Conservation (phyloP, 2,113 vertebrate genomes). For the Etheostoma spectabile region DNA sequence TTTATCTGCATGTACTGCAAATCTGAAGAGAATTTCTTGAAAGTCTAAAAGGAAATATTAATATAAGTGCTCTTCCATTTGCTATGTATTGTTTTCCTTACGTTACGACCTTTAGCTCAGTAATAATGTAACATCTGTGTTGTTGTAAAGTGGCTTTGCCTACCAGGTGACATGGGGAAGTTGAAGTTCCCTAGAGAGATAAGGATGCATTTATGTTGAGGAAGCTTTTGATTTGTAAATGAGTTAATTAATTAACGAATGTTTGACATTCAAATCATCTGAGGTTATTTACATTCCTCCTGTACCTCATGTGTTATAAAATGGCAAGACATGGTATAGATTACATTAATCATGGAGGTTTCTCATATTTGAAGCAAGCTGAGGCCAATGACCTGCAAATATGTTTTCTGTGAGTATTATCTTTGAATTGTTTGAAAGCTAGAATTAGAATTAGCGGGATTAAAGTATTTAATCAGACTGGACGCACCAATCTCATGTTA, state of each 20-base stretch:
- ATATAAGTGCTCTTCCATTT: too few species aligned
- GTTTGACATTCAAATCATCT: not conserved
- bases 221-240: too few species aligned
- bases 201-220: not conserved
- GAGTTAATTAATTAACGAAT: not conserved
- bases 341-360: not conserved
- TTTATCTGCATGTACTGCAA: too few species aligned
- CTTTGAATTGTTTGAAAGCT: not conserved
- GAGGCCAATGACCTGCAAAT: not conserved
- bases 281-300: not conserved
- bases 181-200: not conserved
- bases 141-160: not conserved
- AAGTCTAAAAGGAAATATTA: too few species aligned
- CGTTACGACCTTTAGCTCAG: not conserved
- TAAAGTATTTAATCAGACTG: not conserved
- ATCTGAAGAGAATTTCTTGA: too few species aligned
- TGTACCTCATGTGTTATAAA: accelerated
- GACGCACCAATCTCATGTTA: too few species aligned
- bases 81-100: too few species aligned
- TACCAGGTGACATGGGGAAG: not conserved
- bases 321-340: not conserved
- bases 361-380: not conserved
- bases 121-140: not conserved
- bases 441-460: too few species aligned
- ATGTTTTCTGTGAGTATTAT: not conserved